Evolutionary conservation across 2,888 invertebrate species (phyloP).

Genomic region (Noctua pronuba): DNA sequence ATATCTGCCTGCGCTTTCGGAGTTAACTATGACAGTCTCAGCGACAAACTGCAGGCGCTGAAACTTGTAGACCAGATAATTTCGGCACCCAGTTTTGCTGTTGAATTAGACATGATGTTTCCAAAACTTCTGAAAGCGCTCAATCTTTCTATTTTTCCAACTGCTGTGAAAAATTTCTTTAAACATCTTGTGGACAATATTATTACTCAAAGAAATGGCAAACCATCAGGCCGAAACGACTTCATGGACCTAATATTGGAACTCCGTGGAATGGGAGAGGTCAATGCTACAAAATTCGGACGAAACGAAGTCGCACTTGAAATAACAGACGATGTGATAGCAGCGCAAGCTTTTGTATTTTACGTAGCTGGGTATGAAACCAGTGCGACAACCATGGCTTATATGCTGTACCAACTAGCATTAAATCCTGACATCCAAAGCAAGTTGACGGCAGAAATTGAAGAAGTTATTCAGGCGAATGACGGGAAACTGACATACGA

Average conservation of each 20-base stretch:
- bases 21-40: constrained; percentile 68
- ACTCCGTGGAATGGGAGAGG: constrained; percentile 69
- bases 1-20: constrained; percentile 77
- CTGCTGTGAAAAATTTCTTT: constrained; percentile 67
- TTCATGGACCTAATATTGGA: constrained; percentile 79
- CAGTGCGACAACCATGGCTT: constrained; percentile 81
- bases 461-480: constrained; percentile 71
- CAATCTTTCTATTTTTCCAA: constrained; percentile 70
- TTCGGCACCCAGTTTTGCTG: constrained; percentile 49
- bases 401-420: constrained; percentile 63
- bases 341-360: constrained; percentile 84
- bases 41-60: constrained; percentile 58
- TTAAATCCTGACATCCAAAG: constrained; percentile 80
- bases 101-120: constrained; percentile 75
- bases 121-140: constrained; percentile 75
- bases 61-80: constrained; percentile 58
- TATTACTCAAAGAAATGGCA: constrained; percentile 71
- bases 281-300: constrained; percentile 65
- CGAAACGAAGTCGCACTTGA: constrained; percentile 63
- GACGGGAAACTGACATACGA: constrained; percentile 80
- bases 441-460: constrained; percentile 75
- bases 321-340: constrained; percentile 76
- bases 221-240: constrained; percentile 72
- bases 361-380: constrained; percentile 86
- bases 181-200: constrained; percentile 67